These are phyloP conservation scores for Alauda arvensis DNA, from an alignment of 2,797 vertebrate genomes.

Conservation along the genomic window DNA sequence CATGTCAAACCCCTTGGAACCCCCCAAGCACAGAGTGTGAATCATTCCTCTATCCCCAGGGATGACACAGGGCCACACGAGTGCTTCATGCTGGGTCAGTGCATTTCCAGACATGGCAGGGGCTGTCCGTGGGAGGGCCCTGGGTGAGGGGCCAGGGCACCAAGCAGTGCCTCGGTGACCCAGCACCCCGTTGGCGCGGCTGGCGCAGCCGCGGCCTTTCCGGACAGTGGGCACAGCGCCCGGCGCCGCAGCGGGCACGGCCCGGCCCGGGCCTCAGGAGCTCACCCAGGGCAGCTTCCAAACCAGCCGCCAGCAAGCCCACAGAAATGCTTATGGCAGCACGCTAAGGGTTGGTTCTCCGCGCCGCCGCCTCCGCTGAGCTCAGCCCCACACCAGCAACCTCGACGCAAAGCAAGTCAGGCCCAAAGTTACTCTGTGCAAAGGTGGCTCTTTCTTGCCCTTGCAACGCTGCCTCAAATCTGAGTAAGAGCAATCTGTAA, in stretches of 20 bases:
- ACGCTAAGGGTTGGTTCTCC: background rate
- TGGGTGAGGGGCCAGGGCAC: background rate
- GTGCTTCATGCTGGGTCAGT: fast-evolving
- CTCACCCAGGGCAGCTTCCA: background rate
- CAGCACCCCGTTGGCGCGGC: background rate
- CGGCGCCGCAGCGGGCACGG: fast-evolving
- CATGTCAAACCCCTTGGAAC: background rate
- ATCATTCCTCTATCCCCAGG: background rate
- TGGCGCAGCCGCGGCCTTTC: background rate
- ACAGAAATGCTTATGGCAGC: background rate
- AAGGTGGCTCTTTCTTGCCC: conserved; percentile 14
- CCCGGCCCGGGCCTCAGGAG: background rate
- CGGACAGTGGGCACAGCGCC: background rate
- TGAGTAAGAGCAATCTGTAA: background rate
- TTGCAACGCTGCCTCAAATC: background rate
- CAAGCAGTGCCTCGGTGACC: background rate
- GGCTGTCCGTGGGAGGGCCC: background rate
- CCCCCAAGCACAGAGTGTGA: background rate
- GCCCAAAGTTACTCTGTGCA: conserved; percentile 41
- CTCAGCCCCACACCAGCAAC: background rate
- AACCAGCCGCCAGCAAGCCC: background rate
- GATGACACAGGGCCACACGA: background rate
- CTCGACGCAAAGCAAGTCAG: background rate
- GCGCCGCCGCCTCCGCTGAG: background rate
- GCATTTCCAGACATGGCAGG: background rate